Evolutionary conservation across 2,888 invertebrate genomes (phyloP).

Genomic region (Argyresthia goedartella): DNA sequence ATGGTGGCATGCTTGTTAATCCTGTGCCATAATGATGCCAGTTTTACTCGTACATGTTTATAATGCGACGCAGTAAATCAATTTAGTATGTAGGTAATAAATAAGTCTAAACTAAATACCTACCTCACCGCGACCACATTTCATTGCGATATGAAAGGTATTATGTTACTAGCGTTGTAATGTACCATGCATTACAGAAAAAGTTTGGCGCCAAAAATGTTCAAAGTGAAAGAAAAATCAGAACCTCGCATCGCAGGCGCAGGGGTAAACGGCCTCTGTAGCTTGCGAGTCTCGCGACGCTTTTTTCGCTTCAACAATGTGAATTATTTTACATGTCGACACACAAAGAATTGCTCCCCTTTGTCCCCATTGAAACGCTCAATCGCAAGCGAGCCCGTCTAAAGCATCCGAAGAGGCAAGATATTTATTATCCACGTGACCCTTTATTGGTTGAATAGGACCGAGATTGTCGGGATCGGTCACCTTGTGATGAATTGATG

Average conservation of each 20-base stretch:
- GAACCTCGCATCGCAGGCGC: too few relatives aligned
- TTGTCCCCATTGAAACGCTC: conserved; percentile 4
- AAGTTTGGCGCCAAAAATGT: too few relatives aligned
- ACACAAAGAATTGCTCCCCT: conserved; percentile 12
- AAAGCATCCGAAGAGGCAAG: conserved; percentile 3
- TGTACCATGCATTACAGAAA: too few relatives aligned
- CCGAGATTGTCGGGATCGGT: not conserved
- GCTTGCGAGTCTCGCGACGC: not conserved
- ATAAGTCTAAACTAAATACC: too few relatives aligned
- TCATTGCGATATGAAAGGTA: too few relatives aligned
- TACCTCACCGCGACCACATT: too few relatives aligned
- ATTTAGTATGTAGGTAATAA: too few relatives aligned
- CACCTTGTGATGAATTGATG: not conserved
- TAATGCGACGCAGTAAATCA: too few relatives aligned
- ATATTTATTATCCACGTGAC: conserved; percentile 8
- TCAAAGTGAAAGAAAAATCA: not conserved
- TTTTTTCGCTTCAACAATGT: conserved; percentile 17
- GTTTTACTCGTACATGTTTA: too few relatives aligned
- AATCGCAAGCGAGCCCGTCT: conserved; percentile 5
- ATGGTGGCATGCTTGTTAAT: too few relatives aligned
- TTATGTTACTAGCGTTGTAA: too few relatives aligned
- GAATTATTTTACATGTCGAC: conserved; percentile 39
- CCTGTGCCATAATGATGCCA: too few relatives aligned
- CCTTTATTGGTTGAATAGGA: conserved; percentile 5
- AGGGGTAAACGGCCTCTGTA: conserved; percentile 34